A percentile compares a stretch with the other conserved stretches of the same genome.
These are phyloP conservation scores for Sphecodes monilicornis DNA, from an alignment of 2,888 invertebrate species.

Conservation along the genomic window DNA sequence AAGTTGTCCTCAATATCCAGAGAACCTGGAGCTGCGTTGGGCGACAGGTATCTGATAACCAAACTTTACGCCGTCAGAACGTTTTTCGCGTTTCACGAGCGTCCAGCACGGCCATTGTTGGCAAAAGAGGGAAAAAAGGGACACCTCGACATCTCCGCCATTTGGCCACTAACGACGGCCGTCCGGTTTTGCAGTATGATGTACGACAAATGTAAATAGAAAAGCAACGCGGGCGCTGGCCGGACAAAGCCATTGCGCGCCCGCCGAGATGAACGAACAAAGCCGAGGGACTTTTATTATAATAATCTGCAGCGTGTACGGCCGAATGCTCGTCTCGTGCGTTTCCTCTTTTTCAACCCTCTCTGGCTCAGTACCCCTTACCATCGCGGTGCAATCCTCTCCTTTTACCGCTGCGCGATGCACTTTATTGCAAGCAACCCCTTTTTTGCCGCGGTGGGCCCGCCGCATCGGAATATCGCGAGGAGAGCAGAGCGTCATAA, in stretches of 20 bases:
- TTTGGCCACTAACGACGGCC: constrained; percentile 64
- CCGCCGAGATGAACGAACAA: constrained; percentile 65
- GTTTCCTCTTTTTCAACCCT: constrained; percentile 45
- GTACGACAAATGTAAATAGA: constrained; percentile 74
- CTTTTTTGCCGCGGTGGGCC: constrained; percentile 48
- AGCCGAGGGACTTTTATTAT: constrained; percentile 76
- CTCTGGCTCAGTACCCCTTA: constrained; percentile 56
- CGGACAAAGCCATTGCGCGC: constrained; percentile 69
- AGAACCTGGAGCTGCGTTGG: too few species aligned
- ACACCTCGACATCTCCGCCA: constrained; percentile 57
- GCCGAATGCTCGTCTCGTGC: constrained; percentile 58
- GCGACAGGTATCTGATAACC: neutral
- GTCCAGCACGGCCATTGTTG: neutral
- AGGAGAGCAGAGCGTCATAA: constrained; percentile 59
- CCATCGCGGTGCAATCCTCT: constrained; percentile 55
- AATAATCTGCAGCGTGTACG: constrained; percentile 73
- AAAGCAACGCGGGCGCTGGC: constrained; percentile 61
- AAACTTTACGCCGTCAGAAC: neutral
- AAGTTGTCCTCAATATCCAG: neutral
- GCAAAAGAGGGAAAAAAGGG: constrained; percentile 22
- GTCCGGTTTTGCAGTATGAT: constrained; percentile 57
- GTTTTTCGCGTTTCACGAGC: constrained; percentile 15
- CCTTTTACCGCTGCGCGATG: constrained; percentile 64
- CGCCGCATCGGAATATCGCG: constrained; percentile 56
- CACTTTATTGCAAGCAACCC: constrained; percentile 72